Evolutionary conservation across 2,797 vertebrate genomes (phyloP).

Genomic region (Microctenopoma lineatum): DNA sequence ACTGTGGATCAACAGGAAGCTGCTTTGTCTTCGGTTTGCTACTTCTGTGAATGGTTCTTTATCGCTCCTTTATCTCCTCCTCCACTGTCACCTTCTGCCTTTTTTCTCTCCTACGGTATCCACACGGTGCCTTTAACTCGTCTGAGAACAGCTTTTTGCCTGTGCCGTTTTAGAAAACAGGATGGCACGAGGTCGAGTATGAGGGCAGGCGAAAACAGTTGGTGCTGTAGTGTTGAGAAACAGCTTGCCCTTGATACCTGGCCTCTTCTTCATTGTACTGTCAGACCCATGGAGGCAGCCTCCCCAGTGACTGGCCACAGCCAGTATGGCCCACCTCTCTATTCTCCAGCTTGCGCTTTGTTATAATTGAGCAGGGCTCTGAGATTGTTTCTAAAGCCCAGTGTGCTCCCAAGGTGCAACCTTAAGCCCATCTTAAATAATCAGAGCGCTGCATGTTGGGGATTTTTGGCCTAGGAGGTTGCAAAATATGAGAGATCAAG

Average conservation of each 20-base stretch:
- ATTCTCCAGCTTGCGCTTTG: constrained; percentile 79
- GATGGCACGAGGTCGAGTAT: constrained; percentile 65
- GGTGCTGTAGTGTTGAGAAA: constrained; percentile 77
- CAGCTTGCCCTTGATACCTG: constrained; percentile 78
- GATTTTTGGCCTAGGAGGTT: constrained; percentile 85
- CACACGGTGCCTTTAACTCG: constrained; percentile 13
- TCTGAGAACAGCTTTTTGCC: constrained; percentile 42
- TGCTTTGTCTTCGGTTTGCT: constrained; percentile 33
- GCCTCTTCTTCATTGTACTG: constrained; percentile 81
- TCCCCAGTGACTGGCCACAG: constrained; percentile 84
- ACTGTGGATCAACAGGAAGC: constrained; percentile 3
- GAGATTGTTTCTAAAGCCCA: constrained; percentile 87
- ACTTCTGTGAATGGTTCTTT: constrained; percentile 1
- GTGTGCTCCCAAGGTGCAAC: constrained; percentile 79
- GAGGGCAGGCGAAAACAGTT: constrained; percentile 82
- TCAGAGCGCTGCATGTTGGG: constrained; percentile 83
- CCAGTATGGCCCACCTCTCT: constrained; percentile 81
- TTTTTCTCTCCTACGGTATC: constrained; percentile 11
- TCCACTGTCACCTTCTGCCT: background rate
- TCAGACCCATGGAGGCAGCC: constrained; percentile 80
- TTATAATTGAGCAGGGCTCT: constrained; percentile 90
- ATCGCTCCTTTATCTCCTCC: constrained; percentile 5
- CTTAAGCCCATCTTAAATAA: constrained; percentile 72
- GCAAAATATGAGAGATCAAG: constrained; percentile 86
- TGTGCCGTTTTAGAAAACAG: constrained; percentile 28